phyloP scores from a whole-genome alignment of 1,140 invertebrate genomes.

The Zaprionus africanus region DNA sequence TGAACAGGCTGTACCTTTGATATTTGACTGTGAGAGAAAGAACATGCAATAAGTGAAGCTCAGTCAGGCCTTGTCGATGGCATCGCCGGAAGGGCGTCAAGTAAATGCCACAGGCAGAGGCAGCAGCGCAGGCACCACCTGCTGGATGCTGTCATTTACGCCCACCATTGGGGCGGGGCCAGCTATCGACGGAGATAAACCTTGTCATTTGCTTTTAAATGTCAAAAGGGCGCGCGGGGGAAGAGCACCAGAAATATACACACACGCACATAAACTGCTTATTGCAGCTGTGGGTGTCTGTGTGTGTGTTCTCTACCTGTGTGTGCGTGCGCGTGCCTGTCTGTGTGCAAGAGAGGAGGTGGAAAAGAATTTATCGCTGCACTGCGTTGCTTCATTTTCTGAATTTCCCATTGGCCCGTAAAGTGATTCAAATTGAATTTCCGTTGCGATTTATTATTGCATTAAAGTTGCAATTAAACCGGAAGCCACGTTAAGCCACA shows the following conservation, averaged over 20 bases:
- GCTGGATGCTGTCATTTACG: constrained; percentile 58
- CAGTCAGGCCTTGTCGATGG: constrained; percentile 15
- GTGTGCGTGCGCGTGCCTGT: constrained; percentile 15
- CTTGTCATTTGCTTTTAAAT: constrained; percentile 75
- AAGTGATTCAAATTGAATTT: constrained; percentile 62
- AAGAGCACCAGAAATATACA: background rate
- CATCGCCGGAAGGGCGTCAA: constrained; percentile 49
- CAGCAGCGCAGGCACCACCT: constrained; percentile 34
- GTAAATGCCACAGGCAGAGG: constrained; percentile 55
- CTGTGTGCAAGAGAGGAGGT: constrained; percentile 15
- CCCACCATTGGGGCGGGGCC: constrained; percentile 38
- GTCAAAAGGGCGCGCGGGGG: constrained; percentile 43
- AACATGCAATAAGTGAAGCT: constrained; percentile 31
- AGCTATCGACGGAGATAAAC: constrained; percentile 57
- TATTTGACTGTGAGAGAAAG: constrained; percentile 19
- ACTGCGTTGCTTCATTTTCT: constrained; percentile 29
- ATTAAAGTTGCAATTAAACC: constrained; percentile 43
- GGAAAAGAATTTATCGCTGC: constrained; percentile 57
- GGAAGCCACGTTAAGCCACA: background rate
- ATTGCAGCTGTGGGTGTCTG: constrained; percentile 16
- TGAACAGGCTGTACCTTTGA: constrained; percentile 21
- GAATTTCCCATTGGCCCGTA: constrained; percentile 21
- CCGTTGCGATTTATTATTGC: constrained; percentile 44
- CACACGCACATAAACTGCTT: background rate
- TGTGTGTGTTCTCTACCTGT: constrained; percentile 13